These are phyloP conservation scores for Sminthurinus aureus DNA, from an alignment of 2,888 invertebrate genomes.

Conservation along the genomic window DNA sequence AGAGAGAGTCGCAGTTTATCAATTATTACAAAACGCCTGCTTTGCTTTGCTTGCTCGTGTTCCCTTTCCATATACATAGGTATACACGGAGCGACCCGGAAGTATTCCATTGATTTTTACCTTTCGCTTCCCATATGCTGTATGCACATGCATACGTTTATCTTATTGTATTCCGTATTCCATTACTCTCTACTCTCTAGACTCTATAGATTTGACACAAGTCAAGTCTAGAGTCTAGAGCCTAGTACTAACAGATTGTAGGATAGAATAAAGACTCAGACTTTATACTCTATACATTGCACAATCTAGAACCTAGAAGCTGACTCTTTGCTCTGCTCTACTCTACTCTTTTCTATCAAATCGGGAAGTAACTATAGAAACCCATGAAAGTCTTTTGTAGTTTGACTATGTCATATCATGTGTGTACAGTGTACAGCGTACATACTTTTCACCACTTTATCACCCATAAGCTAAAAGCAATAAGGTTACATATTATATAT, in stretches of 20 bases:
- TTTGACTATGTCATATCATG: conserved; percentile 4
- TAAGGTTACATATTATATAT: no score
- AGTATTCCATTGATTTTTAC: conserved; percentile 40
- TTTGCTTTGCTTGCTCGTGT: neutral
- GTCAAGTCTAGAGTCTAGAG: no score
- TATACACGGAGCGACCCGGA: conserved; percentile 36
- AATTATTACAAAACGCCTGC: conserved; percentile 31
- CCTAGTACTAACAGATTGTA: no score
- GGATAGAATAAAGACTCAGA: no score
- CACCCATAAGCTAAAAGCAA: neutral
- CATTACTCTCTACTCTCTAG: no score
- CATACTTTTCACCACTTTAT: conserved; percentile 11
- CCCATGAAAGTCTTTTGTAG: neutral
- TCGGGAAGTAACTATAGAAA: neutral
- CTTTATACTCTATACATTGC: no score
- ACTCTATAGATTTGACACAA: no score
- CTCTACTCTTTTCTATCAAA: neutral
- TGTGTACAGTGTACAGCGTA: neutral
- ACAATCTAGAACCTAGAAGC: no score
- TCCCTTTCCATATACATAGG: conserved; percentile 17
- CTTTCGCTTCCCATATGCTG: conserved; percentile 41
- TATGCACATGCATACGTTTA: no score
- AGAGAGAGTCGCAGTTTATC: conserved; percentile 14
- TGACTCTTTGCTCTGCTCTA: conserved; percentile 1
- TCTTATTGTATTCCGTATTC: no score